These are phyloP conservation scores for Uria lomvia DNA, from an alignment of 2,113 vertebrate genomes.

Conservation along the genomic window DNA sequence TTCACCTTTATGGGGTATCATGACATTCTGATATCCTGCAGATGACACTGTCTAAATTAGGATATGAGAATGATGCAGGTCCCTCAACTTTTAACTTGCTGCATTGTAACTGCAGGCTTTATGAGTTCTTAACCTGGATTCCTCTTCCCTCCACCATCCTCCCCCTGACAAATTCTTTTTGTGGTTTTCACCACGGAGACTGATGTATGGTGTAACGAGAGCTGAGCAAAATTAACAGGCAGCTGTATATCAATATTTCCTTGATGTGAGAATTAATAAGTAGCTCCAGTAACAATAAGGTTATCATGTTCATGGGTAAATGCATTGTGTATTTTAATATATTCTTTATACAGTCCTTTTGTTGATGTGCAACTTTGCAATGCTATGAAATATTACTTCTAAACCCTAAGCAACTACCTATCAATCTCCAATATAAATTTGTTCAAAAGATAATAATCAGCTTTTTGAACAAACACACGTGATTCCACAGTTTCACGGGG, in stretches of 20 bases:
- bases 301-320: not conserved
- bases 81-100: not conserved
- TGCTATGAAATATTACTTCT: not conserved
- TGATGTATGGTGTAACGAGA: not conserved
- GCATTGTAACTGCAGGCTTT: not conserved
- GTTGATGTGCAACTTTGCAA: not conserved
- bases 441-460: not conserved
- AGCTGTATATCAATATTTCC: conserved; percentile 38
- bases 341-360: not conserved
- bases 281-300: conserved; percentile 20
- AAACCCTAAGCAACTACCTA: not conserved
- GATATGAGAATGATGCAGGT: not conserved
- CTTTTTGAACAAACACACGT: not conserved
- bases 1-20: fast-evolving
- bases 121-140: not conserved
- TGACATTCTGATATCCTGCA: not conserved
- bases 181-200: not conserved
- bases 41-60: not conserved
- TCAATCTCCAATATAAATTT: not conserved
- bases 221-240: conserved; percentile 27
- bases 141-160: not conserved
- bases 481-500: not conserved
- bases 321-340: conserved; percentile 7
- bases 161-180: not conserved
- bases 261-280: not conserved